Percentiles rank a stretch among this genome's conserved stretches.
Evolutionary conservation across 2,888 invertebrate genomes (phyloP).

Genomic region (Morpho deidamia): DNA sequence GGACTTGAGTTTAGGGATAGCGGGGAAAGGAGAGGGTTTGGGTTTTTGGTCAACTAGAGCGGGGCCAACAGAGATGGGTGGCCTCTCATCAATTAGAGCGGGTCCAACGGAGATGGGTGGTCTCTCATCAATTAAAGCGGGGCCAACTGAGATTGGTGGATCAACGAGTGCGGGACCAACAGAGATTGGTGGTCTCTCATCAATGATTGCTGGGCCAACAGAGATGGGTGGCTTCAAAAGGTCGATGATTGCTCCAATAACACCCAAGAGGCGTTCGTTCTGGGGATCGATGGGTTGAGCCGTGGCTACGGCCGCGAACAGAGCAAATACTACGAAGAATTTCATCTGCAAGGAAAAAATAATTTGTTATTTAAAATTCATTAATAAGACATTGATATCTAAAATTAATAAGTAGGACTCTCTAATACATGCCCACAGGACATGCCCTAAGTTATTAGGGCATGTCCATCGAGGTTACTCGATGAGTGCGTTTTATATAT

Average conservation of each 20-base stretch:
- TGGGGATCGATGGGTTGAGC: conserved; percentile 21
- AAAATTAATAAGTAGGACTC: no score
- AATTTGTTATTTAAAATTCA: background rate
- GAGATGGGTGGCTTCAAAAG: conserved; percentile 20
- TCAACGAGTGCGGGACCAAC: conserved; percentile 12
- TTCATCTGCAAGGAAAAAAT: conserved; percentile 41
- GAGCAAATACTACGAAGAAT: conserved; percentile 48
- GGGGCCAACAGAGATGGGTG: conserved; percentile 17
- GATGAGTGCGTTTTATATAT: no score
- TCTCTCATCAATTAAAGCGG: conserved; percentile 25
- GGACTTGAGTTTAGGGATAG: conserved; percentile 1
- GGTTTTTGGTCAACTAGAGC: conserved; percentile 21
- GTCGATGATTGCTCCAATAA: conserved; percentile 40
- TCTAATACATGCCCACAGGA: no score
- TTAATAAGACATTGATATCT: no score
- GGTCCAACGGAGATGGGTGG: conserved; percentile 30
- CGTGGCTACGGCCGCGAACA: conserved; percentile 36
- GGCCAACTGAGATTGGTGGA: conserved; percentile 19
- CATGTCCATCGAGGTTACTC: no score
- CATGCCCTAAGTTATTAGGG: no score
- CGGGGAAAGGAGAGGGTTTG: conserved; percentile 12
- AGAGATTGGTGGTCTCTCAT: conserved; percentile 2
- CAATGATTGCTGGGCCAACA: conserved; percentile 9
- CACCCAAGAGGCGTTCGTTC: conserved; percentile 20
- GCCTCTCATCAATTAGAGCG: conserved; percentile 23